Conservation (phyloP, 2,888 invertebrate genomes). For the Nephrocerus scutellatus region DNA sequence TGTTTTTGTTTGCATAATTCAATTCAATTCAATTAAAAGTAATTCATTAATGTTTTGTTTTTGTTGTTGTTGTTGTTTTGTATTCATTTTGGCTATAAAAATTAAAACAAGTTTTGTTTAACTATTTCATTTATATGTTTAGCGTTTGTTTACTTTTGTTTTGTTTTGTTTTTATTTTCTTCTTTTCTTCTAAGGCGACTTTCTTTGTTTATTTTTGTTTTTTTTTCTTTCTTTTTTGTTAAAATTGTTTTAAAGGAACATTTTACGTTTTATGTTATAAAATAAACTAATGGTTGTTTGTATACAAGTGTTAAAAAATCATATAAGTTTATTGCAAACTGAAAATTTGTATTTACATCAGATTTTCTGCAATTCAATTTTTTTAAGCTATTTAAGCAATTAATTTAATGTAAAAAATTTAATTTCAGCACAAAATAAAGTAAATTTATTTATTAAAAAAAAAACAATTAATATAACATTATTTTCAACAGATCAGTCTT, state of each 20-base stretch:
- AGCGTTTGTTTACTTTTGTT: neutral
- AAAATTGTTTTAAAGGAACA: slow-evolving; percentile 4
- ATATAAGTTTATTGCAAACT: no score
- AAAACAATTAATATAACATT: no score
- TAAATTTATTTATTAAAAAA: no score
- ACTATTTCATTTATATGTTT: slow-evolving; percentile 1
- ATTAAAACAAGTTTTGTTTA: slow-evolving; percentile 31
- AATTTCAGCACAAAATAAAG: no score
- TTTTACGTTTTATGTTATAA: neutral
- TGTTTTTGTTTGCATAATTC: neutral
- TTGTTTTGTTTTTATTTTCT: neutral
- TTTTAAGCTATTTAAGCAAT: no score
- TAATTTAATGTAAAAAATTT: no score
- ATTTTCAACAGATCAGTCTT: no score
- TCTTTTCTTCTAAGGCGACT: slow-evolving; percentile 11
- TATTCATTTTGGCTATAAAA: slow-evolving; percentile 42
- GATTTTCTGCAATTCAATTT: no score
- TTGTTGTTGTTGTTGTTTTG: neutral
- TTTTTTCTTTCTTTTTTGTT: slow-evolving; percentile 2
- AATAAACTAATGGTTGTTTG: no score
- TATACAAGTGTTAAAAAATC: no score
- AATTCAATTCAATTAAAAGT: neutral
- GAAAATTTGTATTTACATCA: no score
- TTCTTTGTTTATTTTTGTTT: slow-evolving; percentile 1
- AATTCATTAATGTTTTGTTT: neutral